A percentile compares a stretch with the other conserved stretches of the same genome.
Evolutionary conservation across 2,113 vertebrate genomes (phyloP).

Genomic region (Trichechus manatus): DNA sequence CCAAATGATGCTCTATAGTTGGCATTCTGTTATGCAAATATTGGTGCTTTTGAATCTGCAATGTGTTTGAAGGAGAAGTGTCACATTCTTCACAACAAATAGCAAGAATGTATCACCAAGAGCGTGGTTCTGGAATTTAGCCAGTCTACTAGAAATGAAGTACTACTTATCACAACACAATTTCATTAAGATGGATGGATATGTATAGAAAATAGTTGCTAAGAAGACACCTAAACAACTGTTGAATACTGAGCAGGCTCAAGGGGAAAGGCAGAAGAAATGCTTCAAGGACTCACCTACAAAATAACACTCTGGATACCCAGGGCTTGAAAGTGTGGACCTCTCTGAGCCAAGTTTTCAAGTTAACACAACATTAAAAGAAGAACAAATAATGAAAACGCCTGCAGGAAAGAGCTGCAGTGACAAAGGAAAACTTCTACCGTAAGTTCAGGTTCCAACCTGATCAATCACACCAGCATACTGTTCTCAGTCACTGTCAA

Average conservation of each 20-base stretch:
- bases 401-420: background rate
- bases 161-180: constrained; percentile 39
- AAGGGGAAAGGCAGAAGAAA: constrained; percentile 20
- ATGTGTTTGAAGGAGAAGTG: constrained; percentile 40
- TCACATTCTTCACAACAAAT: constrained; percentile 53
- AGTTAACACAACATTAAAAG: background rate
- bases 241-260: background rate
- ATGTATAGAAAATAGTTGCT: background rate
- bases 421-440: background rate
- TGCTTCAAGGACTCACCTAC: background rate
- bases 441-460: background rate
- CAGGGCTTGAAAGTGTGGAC: background rate
- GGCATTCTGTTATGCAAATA: constrained; percentile 2
- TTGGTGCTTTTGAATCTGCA: constrained; percentile 47
- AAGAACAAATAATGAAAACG: background rate
- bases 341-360: background rate
- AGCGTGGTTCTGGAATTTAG: background rate
- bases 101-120: background rate
- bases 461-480: background rate
- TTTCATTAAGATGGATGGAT: background rate
- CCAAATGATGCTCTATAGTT: constrained; percentile 8
- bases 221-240: background rate
- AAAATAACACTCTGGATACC: background rate
- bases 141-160: constrained; percentile 26
- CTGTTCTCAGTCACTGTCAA: background rate